Conservation (phyloP, 2,113 vertebrate species). For the Pungitius pungitius region DNA sequence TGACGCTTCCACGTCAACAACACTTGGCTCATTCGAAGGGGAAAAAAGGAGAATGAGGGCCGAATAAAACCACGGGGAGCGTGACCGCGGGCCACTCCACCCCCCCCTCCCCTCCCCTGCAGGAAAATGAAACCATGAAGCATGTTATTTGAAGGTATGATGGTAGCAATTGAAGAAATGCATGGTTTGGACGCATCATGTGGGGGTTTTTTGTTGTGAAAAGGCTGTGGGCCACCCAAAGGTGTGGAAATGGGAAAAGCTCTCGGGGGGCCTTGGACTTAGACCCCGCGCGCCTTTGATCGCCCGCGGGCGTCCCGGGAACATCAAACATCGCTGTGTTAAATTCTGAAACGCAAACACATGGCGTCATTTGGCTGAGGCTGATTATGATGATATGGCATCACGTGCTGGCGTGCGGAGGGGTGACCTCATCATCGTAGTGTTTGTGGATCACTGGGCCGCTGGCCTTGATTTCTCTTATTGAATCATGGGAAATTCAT, state of each 20-base stretch:
- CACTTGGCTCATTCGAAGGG: conserved; percentile 4
- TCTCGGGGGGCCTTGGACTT: not conserved
- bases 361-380: not conserved
- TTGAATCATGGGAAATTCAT: conserved; percentile 75
- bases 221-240: not conserved
- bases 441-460: conserved; percentile 76
- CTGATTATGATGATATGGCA: conserved; percentile 22
- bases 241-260: not conserved
- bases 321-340: not conserved
- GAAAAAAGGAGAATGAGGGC: not conserved
- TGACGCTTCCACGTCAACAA: not conserved
- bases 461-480: conserved; percentile 69
- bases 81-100: conserved; percentile 26
- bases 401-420: conserved; percentile 25
- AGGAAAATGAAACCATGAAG: conserved; percentile 37
- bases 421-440: conserved; percentile 75
- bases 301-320: not conserved
- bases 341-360: conserved; percentile 16
- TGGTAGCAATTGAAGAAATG: conserved; percentile 47
- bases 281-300: not conserved
- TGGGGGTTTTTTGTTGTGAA: not conserved
- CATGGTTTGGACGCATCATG: conserved; percentile 37
- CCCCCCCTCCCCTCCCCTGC: not conserved
- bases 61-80: conserved; percentile 20
- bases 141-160: conserved; percentile 48